A percentile compares a stretch with the other conserved stretches of the same genome.
These are phyloP conservation scores for Odontamblyopus rebecca DNA, from an alignment of 2,797 vertebrate genomes.

Conservation along the genomic window DNA sequence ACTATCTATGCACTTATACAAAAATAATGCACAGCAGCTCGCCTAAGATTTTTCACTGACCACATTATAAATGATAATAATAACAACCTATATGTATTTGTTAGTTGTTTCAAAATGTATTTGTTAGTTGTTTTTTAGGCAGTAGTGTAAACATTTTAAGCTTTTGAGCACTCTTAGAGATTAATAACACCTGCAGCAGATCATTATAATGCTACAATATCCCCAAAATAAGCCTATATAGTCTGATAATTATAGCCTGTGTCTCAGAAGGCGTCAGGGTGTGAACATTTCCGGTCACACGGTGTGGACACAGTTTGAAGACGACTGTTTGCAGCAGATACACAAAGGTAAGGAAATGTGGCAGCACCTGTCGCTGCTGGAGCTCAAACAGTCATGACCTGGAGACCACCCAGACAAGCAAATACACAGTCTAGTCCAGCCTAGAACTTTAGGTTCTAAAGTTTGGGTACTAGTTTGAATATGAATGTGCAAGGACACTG, in stretches of 20 bases:
- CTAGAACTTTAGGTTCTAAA: neutral
- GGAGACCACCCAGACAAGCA: constrained; percentile 60
- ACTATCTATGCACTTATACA: too few relatives aligned
- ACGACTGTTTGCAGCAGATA: constrained; percentile 56
- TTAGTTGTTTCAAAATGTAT: too few relatives aligned
- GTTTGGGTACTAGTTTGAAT: neutral
- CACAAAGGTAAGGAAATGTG: constrained; percentile 27
- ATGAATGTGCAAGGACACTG: neutral
- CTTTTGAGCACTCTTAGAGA: neutral
- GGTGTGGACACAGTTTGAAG: constrained; percentile 5
- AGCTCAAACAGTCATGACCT: constrained; percentile 28
- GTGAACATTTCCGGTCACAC: constrained; percentile 11
- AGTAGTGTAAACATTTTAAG: too few relatives aligned
- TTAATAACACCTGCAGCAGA: neutral
- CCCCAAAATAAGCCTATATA: neutral
- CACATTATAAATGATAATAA: too few relatives aligned
- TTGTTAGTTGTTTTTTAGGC: too few relatives aligned
- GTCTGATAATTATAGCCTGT: neutral
- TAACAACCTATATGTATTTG: too few relatives aligned
- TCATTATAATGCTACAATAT: neutral
- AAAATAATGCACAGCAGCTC: too few relatives aligned
- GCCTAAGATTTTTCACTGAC: too few relatives aligned
- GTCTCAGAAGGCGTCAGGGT: constrained; percentile 1
- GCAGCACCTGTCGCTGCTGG: constrained; percentile 58
- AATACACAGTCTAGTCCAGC: constrained; percentile 3